These are phyloP conservation scores for Abramis brama DNA, from an alignment of 2,113 vertebrate genomes.

Conservation along the genomic window DNA sequence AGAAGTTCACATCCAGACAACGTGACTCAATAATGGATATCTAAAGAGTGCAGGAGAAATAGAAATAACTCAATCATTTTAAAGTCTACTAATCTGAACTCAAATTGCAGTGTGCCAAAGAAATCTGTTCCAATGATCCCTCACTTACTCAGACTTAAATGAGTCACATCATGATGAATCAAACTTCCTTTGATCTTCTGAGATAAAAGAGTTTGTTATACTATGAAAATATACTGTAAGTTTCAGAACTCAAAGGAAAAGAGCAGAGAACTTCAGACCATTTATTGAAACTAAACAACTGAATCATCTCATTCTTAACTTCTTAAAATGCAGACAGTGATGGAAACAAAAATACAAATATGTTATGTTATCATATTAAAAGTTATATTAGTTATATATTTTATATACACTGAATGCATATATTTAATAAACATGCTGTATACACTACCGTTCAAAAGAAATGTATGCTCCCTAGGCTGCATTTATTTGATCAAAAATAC, in stretches of 20 bases:
- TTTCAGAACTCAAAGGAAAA: not conserved
- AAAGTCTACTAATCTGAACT: slow-evolving; percentile 7
- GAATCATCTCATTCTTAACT: not conserved
- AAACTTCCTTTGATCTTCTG: not conserved
- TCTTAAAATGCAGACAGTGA: not conserved
- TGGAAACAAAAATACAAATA: not conserved
- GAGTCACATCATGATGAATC: not conserved
- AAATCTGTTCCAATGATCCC: slow-evolving; percentile 13
- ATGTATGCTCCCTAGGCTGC: not conserved
- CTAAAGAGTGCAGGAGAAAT: not conserved
- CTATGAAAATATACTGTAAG: not conserved
- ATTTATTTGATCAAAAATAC: not conserved
- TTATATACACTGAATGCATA: too few species aligned
- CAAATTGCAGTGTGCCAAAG: not conserved
- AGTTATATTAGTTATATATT: not conserved
- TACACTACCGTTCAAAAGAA: not conserved
- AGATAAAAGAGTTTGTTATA: not conserved
- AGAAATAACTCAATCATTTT: not conserved
- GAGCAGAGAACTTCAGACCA: not conserved
- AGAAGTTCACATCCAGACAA: not conserved
- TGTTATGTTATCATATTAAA: not conserved
- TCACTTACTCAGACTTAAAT: not conserved
- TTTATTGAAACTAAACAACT: not conserved
- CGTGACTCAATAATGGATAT: not conserved
- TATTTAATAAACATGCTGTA: too few species aligned